Conservation (phyloP, 2,113 vertebrate genomes). For the Barnardius zonarius region DNA sequence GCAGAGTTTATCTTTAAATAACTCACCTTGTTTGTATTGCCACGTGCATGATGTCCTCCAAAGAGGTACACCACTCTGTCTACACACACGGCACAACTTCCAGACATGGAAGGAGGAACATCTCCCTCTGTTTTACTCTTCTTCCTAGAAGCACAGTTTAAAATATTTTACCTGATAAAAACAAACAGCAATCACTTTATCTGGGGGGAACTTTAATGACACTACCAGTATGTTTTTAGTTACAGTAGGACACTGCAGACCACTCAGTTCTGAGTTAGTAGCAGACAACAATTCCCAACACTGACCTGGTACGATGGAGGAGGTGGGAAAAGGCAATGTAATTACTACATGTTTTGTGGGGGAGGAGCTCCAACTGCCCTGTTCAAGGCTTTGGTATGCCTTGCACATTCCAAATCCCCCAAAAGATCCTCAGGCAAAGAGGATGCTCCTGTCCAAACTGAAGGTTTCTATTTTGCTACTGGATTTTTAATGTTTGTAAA, state of each 20-base stretch:
- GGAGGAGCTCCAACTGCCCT: background rate
- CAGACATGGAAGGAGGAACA: constrained; percentile 92
- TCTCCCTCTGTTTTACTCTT: constrained; percentile 84
- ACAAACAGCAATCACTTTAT: fast-evolving
- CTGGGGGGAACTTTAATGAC: background rate
- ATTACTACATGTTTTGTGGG: background rate
- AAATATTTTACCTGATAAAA: background rate
- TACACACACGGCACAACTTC: constrained; percentile 91
- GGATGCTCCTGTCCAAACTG: background rate
- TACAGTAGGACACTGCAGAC: fast-evolving
- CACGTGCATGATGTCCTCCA: constrained; percentile 90
- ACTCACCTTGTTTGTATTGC: constrained; percentile 93
- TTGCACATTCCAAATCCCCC: background rate
- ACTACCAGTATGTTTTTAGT: fast-evolving
- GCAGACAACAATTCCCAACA: background rate
- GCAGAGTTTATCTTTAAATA: background rate
- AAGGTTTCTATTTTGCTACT: background rate
- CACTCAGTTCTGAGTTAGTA: too few relatives aligned
- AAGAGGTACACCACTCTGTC: constrained; percentile 92
- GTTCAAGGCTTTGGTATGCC: background rate
- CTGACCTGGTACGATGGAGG: background rate
- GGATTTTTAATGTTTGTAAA: background rate
- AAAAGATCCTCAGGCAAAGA: background rate
- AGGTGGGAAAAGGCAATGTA: background rate
- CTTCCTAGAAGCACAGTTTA: constrained; percentile 71